These are phyloP conservation scores for Tetanocera ferruginea DNA, from an alignment of 2,888 invertebrate species.

Conservation along the genomic window DNA sequence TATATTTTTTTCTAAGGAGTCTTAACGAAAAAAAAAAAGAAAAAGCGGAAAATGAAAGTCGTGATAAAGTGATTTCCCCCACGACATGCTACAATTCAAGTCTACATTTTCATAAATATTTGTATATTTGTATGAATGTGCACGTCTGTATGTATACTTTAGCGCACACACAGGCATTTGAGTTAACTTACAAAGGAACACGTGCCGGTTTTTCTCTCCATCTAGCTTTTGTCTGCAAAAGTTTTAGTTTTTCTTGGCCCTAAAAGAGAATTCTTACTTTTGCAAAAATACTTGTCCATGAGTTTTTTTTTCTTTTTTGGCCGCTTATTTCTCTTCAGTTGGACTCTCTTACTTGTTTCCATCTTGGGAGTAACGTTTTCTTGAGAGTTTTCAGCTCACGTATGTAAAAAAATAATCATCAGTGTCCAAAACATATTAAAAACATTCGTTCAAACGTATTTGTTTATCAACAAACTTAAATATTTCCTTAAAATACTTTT, in stretches of 20 bases:
- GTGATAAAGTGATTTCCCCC: neutral
- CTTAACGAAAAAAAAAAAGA: neutral
- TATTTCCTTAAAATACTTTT: no score
- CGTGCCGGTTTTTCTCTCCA: slow-evolving; percentile 38
- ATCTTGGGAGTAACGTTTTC: no score
- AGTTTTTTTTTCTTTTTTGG: neutral
- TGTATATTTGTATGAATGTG: neutral
- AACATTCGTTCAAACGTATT: no score
- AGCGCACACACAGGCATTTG: neutral
- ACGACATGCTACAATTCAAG: neutral
- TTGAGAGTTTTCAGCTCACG: no score
- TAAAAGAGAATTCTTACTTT: neutral
- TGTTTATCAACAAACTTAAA: no score
- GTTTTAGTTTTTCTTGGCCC: neutral
- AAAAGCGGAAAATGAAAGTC: neutral
- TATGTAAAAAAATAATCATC: no score
- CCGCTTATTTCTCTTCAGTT: no score
- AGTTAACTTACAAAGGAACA: slow-evolving; percentile 1
- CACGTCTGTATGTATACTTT: neutral
- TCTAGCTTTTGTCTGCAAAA: slow-evolving; percentile 21
- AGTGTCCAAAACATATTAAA: no score
- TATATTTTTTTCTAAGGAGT: neutral
- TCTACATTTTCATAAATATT: neutral
- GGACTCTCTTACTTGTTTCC: no score
- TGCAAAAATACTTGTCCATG: neutral